Base-by-base conservation (phyloP, 2,888 invertebrate genomes). In the Heliconius erato region DNA sequence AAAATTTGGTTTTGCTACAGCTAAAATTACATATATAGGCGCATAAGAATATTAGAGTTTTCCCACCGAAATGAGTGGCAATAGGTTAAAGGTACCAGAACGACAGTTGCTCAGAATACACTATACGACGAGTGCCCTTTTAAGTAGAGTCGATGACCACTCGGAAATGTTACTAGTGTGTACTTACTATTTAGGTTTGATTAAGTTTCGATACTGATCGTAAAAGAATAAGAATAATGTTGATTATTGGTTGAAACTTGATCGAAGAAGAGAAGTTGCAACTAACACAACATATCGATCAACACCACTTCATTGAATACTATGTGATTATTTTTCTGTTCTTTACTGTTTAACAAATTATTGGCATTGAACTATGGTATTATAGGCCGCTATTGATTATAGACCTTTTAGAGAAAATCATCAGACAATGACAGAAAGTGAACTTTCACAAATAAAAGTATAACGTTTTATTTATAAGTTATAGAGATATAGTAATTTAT, bases 301-400 rank as follows among this genome's bases (percentile, higher is more conserved):
- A 65, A 26, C 59, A 44, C 19, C 9, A 68, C 19, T 19, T 54
- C 54, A 54, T 54, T 49, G 54, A 54, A 19, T 19, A 54, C 54
- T 54, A 32, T 79, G 35, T 49, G 12, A 80, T 69, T 79, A 35
- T 69, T 28, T 76, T 82, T 79, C 49, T 28, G 71, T 35, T 87
- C 83, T 84, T 85, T 84, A 80, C 79, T 85, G 85, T 85, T 83
- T 81, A 83, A 74, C 76, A 84, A 89, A 85, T 92, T 92, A 94
- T 91, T 91, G 92, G 92, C 94, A 92, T 90, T 92, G 92, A 94
- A 94, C 92, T 94, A 92, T 93, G 91, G 94, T 93, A 92, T 93
- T 92, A 92, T 84, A 89, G 88, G 89, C 91, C 90, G 92, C 90
- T 91, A 91, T 85, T 87, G 87, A 85, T 88, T 87, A 81, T 59